Evolutionary conservation across 2,113 vertebrate species (phyloP), one percentile per base, ranked within the genome.

Genomic region (Pantherophis guttatus): DNA sequence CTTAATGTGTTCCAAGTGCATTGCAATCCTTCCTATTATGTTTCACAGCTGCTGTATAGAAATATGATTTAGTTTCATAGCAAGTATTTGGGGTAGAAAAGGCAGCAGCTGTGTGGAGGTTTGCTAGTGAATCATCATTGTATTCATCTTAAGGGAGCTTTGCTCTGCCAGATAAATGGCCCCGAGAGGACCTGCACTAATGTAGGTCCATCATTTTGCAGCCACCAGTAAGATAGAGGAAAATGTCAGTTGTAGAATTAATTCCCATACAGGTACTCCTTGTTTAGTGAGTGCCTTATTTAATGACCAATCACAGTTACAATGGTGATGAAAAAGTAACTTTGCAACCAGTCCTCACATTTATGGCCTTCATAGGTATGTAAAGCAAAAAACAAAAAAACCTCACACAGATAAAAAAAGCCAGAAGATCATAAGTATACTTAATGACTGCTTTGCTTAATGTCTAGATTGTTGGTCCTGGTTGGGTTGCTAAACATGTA

Each of bases 11-110:
- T 90, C 90, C 87, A 92, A 85, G 53, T 17, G 48, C 29, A 70
- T 8, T 39, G 10, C n/a, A 7, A 55, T 3, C 26, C 59, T 90
- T 92, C 53, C 65, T 55, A n/a, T 93, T 90, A 59, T 33, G 50
- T 48, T 88, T 65, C 33, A 91, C 87, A 94, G 94, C 94, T 90
- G 92, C 59, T 93, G 10, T 39, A 54, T 50, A 62, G 59, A 65
- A n/a, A 53, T 6, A 13, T 29, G 23, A n/a, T 54, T 87, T 57
- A 26, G 33, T n/a, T 89, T 39, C 11, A 62, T 21, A 87, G 44
- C 53, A n/a, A 12, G n/a, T 6, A 59, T 92, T 75, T 57, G 19
- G 53, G 44, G 19, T 59, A 50, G 53, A 50, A 48, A 50, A 50
- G 44, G 48, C 58, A 19, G 59, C 81, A 81, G 86, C 85, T 87